Percentiles rank a stretch among this genome's conserved stretches.
phyloP scores from a whole-genome alignment of 2,797 vertebrate genomes.

The Myiothlypis coronata region DNA sequence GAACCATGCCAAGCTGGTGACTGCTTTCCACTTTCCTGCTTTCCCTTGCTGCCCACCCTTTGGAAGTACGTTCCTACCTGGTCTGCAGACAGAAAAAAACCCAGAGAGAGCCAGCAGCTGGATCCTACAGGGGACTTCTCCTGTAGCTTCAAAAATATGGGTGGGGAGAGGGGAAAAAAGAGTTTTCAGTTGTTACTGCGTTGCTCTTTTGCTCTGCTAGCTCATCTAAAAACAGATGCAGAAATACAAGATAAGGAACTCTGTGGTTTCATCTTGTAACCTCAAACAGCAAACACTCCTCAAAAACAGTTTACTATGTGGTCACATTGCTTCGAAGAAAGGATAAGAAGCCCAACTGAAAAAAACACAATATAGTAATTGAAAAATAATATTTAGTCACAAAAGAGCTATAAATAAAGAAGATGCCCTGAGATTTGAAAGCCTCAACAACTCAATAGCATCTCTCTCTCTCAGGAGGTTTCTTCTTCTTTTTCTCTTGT shows the following conservation, averaged over 20 bases:
- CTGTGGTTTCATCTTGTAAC: slow-evolving; percentile 48
- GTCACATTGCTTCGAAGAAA: background rate
- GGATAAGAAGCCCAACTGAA: slow-evolving; percentile 2
- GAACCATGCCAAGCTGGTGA: background rate
- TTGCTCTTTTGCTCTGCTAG: background rate
- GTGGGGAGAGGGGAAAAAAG: background rate
- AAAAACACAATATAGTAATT: background rate
- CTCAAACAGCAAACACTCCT: slow-evolving; percentile 48
- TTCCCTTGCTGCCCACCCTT: background rate
- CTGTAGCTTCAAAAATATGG: slow-evolving; percentile 70
- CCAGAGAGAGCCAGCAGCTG: slow-evolving; percentile 74
- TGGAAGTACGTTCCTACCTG: slow-evolving; percentile 65
- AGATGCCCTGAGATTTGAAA: background rate
- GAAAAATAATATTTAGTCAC: background rate
- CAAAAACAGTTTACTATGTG: slow-evolving; percentile 12
- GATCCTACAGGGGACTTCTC: slow-evolving; percentile 75
- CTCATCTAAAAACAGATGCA: slow-evolving; percentile 1
- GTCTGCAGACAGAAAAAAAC: slow-evolving; percentile 74
- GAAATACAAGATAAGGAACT: slow-evolving; percentile 49
- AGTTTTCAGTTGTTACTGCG: background rate
- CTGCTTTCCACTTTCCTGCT: background rate
- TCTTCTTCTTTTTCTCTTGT: background rate
- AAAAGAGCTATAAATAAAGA: slow-evolving; percentile 12
- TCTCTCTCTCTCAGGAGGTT: background rate
- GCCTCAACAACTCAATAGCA: background rate